Evolutionary conservation across 1,140 invertebrate genomes (phyloP).

Genomic region (Augochlora pura): DNA sequence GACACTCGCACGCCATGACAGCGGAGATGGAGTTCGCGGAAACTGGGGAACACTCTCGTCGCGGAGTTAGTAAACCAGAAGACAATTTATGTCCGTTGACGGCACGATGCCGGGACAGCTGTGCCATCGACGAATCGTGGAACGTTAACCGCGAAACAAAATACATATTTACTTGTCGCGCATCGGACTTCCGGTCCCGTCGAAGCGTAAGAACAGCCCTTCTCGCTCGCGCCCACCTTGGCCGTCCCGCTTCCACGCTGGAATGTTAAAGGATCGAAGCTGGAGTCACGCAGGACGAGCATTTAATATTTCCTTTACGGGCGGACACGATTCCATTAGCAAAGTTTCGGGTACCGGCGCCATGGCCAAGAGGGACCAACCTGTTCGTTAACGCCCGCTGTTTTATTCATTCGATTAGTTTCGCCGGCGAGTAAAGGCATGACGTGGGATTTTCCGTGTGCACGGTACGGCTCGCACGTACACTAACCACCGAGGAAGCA

Average conservation of each 20-base stretch:
- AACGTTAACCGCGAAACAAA: neutral
- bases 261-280: slow-evolving; percentile 25
- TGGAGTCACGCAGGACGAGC: slow-evolving; percentile 35
- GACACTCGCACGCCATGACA: neutral
- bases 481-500: neutral
- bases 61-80: neutral
- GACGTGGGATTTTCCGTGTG: slow-evolving; percentile 28
- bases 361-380: slow-evolving; percentile 58
- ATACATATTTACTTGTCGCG: slow-evolving; percentile 10
- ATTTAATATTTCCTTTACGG: slow-evolving; percentile 70
- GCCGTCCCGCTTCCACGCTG: neutral
- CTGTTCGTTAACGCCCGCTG: slow-evolving; percentile 63
- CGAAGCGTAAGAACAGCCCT: neutral
- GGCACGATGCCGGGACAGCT: neutral
- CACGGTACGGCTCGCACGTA: neutral
- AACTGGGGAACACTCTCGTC: neutral
- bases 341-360: slow-evolving; percentile 64
- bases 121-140: neutral
- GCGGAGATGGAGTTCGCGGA: neutral
- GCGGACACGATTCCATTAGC: slow-evolving; percentile 69
- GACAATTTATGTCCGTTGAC: neutral
- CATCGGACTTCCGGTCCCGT: neutral
- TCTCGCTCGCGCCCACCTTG: no score
- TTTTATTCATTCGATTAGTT: slow-evolving; percentile 73
- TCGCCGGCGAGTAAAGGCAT: slow-evolving; percentile 48